Evolutionary conservation across 2,113 vertebrate genomes (phyloP).

Genomic region (Fregata magnificens): DNA sequence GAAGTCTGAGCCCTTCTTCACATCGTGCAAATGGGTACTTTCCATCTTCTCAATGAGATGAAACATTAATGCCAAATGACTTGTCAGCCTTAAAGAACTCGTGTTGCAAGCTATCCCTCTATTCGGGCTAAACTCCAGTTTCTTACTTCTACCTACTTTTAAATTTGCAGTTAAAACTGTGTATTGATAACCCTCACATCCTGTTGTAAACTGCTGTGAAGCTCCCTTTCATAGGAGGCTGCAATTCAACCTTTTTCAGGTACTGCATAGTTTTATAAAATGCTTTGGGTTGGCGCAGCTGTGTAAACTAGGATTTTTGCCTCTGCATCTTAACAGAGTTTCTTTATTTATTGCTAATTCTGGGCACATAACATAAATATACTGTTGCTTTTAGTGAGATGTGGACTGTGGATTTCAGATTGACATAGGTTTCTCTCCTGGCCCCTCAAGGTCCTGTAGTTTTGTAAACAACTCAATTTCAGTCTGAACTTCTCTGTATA

Average conservation of each 20-base stretch:
- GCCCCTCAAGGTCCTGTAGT: conserved; percentile 16
- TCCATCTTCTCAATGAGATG: neutral
- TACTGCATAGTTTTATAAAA: neutral
- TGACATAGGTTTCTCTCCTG: conserved; percentile 12
- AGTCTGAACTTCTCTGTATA: conserved; percentile 23
- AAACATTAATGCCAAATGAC: neutral
- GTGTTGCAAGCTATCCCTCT: neutral
- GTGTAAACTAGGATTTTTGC: conserved; percentile 38
- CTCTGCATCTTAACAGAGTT: conserved; percentile 40
- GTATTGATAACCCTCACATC: neutral
- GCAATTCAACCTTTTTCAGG: neutral
- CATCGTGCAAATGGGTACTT: neutral
- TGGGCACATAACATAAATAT: conserved; percentile 22
- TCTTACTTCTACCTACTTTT: neutral
- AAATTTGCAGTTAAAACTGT: neutral
- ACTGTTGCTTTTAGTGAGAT: conserved; percentile 12
- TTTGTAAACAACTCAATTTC: conserved; percentile 51
- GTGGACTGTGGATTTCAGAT: conserved; percentile 18
- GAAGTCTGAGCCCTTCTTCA: neutral
- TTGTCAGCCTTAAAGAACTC: neutral
- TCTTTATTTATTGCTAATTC: conserved; percentile 42
- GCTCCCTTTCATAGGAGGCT: neutral
- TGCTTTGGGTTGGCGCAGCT: conserved; percentile 27
- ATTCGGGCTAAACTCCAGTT: neutral
- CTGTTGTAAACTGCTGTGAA: neutral